Base-by-base conservation (phyloP, 1,140 invertebrate genomes). In the Nasonia giraulti region DNA sequence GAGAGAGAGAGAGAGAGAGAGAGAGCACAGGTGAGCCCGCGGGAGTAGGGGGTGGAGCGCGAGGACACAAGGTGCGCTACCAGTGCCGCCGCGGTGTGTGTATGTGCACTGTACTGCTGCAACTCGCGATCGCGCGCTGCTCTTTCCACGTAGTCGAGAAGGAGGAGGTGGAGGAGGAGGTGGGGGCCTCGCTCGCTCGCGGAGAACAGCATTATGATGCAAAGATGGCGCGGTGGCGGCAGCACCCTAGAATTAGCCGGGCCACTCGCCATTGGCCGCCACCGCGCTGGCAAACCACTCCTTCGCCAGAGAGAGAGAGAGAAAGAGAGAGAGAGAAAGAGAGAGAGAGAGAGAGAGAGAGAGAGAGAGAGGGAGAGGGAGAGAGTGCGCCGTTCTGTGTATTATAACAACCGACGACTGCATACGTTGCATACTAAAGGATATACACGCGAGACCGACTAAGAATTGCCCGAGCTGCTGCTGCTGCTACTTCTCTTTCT, bases 221-320 rank as follows among this genome's bases (percentile, higher is more conserved):
- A 93, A 93, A 93, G 92, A 93, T 93, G 92, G 92, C 92, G 92
- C 91, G 89, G 91, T 62, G 55, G 66, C 55, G 89, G 91, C 90
- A 89, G 91, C 90, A 92, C 91, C 92, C 92, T 93, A 93, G 92
- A 92, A 93, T 93, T 93, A 93, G 91, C 91, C 91, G 90, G 91
- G 90, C 90, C 91, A 93, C 92, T 93, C 92, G 92, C 92, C 92
- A 93, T 93, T 93, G 92, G 92, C 91, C 92, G 91, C 89, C 73
- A 40, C 40, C 10, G 17, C 74, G 37, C 90, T 85, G 85, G 89
- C 91, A 92, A 93, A 93, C 92, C 92, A 93, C 92, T 93, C 92
- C 92, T 93, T 93, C 91, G 90, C 76, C 27, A 31, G 55, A 3
- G 17, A 62, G 55, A 62, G 55, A 20, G 20, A 62, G 55, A 20